phyloP scores from a whole-genome alignment of 2,888 invertebrate genomes.

The Lycocerus yunnanus region DNA sequence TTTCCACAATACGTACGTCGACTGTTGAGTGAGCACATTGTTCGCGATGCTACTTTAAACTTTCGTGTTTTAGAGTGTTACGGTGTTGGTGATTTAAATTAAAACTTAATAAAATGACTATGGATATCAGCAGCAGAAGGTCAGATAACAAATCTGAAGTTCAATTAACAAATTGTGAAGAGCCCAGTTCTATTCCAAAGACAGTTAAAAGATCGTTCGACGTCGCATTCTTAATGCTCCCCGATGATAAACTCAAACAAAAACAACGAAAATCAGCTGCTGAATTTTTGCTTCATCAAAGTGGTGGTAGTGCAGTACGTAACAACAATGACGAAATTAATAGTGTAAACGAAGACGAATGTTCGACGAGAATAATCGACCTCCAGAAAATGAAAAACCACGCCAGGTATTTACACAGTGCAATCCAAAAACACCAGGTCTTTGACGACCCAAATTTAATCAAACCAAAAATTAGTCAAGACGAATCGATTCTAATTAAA shows the following conservation, averaged over 20 bases:
- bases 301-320: background rate
- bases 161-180: slow-evolving; percentile 52
- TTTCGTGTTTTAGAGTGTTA: slow-evolving; percentile 23
- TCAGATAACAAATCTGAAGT: slow-evolving; percentile 54
- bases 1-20: slow-evolving; percentile 54
- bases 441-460: slow-evolving; percentile 61
- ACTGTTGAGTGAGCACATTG: slow-evolving; percentile 45
- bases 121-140: slow-evolving; percentile 62
- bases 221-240: slow-evolving; percentile 88
- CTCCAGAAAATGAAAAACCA: slow-evolving; percentile 26
- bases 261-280: slow-evolving; percentile 49
- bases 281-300: slow-evolving; percentile 2
- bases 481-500: slow-evolving; percentile 43
- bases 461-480: slow-evolving; percentile 60
- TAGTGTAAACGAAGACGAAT: slow-evolving; percentile 49
- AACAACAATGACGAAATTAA: slow-evolving; percentile 29
- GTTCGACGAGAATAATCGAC: slow-evolving; percentile 37
- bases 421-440: slow-evolving; percentile 59
- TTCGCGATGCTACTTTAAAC: slow-evolving; percentile 25
- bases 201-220: slow-evolving; percentile 81
- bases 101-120: slow-evolving; percentile 65
- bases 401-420: slow-evolving; percentile 42
- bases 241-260: slow-evolving; percentile 78
- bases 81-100: slow-evolving; percentile 1
- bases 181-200: slow-evolving; percentile 52